These are phyloP conservation scores for Nixonia krombeini DNA, from an alignment of 1,140 invertebrate genomes.

Conservation along the genomic window DNA sequence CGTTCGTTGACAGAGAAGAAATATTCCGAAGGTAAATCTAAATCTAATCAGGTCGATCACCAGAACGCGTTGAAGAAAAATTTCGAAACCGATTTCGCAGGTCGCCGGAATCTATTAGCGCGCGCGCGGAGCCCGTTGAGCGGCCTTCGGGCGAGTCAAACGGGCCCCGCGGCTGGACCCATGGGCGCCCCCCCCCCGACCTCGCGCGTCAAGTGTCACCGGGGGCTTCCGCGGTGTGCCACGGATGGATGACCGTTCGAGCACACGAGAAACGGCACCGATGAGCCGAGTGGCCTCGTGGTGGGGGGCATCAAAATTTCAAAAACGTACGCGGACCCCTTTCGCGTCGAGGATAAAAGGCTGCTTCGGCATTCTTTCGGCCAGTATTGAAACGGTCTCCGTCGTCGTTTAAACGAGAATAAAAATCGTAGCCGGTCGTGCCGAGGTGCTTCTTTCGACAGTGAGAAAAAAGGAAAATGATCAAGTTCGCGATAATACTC, in stretches of 20 bases:
- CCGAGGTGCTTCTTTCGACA: slow-evolving; percentile 37
- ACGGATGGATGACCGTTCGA: slow-evolving; percentile 30
- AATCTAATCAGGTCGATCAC: too few species aligned
- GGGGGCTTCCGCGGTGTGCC: slow-evolving; percentile 34
- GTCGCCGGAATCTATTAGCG: too few species aligned
- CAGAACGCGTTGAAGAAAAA: too few species aligned
- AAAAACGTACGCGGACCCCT: slow-evolving; percentile 72
- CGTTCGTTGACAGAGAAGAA: too few species aligned
- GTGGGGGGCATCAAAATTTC: slow-evolving; percentile 80
- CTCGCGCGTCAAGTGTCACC: slow-evolving; percentile 30
- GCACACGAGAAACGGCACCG: slow-evolving; percentile 50
- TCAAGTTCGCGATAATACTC: slow-evolving; percentile 74
- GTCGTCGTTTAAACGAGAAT: slow-evolving; percentile 53
- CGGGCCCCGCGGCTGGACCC: slow-evolving; percentile 30
- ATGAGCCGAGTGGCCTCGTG: slow-evolving; percentile 69
- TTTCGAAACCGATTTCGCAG: not conserved
- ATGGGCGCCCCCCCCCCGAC: slow-evolving; percentile 19
- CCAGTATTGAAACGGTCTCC: slow-evolving; percentile 71
- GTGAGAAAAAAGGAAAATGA: slow-evolving; percentile 59
- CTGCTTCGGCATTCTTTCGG: slow-evolving; percentile 71
- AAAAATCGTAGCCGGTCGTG: slow-evolving; percentile 46
- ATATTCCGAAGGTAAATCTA: too few species aligned
- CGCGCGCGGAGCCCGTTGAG: not conserved
- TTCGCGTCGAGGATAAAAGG: slow-evolving; percentile 72
- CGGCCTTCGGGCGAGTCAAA: not conserved